Evolutionary conservation across 2,113 vertebrate genomes (phyloP).

Genomic region (Rattus rattus): DNA sequence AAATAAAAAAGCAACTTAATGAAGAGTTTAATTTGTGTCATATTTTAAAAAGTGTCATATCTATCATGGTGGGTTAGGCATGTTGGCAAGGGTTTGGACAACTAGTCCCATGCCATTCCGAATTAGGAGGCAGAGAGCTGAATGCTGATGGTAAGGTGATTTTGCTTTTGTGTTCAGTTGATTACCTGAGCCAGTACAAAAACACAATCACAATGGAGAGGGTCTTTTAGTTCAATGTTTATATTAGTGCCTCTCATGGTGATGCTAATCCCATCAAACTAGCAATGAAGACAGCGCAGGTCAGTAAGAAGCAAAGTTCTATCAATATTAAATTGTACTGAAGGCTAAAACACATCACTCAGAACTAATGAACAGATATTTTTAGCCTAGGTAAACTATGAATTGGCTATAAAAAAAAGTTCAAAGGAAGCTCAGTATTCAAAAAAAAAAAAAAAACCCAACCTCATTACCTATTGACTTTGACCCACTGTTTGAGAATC

Average conservation of each 20-base stretch:
- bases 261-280: not conserved
- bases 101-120: not conserved
- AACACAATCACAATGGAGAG: not conserved
- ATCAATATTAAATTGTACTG: not conserved
- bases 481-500: constrained; percentile 4
- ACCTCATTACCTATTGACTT: not conserved
- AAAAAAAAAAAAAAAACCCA: not conserved
- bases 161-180: not conserved
- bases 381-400: not conserved
- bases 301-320: not conserved
- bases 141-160: not conserved
- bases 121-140: not conserved
- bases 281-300: not conserved
- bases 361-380: not conserved
- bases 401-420: not conserved
- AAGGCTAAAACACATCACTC: not conserved
- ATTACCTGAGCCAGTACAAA: too few relatives aligned
- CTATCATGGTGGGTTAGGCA: not conserved
- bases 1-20: not conserved
- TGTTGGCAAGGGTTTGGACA: not conserved
- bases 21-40: not conserved
- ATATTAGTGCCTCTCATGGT: not conserved
- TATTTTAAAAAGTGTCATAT: not conserved
- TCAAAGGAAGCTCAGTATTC: not conserved
- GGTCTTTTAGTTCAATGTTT: not conserved